Percentiles rank a stretch among this genome's conserved stretches.
These are phyloP conservation scores for Motacilla alba DNA, from an alignment of 2,113 vertebrate species.

Conservation along the genomic window DNA sequence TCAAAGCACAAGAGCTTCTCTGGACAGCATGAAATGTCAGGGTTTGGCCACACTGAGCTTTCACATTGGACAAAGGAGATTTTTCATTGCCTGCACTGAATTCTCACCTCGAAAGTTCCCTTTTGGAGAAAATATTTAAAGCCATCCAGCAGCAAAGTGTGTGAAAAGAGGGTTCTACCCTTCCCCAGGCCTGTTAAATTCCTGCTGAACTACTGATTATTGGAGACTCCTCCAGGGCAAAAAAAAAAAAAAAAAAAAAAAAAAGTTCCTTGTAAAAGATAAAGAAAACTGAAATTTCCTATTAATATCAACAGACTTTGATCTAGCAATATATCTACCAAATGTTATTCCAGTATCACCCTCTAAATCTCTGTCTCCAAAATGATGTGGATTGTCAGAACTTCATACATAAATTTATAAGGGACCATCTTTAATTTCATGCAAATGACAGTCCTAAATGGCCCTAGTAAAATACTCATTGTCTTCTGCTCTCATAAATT, in stretches of 20 bases:
- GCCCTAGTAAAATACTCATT: conserved; percentile 12
- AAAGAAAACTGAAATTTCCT: conserved; percentile 33
- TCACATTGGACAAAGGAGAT: not conserved
- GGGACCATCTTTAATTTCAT: conserved; percentile 49
- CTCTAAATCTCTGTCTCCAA: conserved; percentile 23
- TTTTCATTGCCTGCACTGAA: not conserved
- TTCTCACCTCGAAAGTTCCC: not conserved
- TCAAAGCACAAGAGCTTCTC: not conserved
- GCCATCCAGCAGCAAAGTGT: not conserved
- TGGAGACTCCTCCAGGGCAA: not conserved
- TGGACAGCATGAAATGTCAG: not conserved
- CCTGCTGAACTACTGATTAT: not conserved
- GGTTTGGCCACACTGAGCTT: not conserved
- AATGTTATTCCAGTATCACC: conserved; percentile 35
- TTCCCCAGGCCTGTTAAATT: not conserved
- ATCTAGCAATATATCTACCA: conserved; percentile 28
- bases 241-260: not conserved
- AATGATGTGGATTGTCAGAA: conserved; percentile 22
- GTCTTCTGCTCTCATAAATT: conserved; percentile 23
- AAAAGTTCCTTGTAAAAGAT: not conserved
- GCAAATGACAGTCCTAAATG: conserved; percentile 53
- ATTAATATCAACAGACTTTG: conserved; percentile 39
- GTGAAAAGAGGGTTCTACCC: not conserved
- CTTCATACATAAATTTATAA: conserved; percentile 55
- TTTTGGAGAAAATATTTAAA: not conserved